Conservation (phyloP, 2,797 vertebrate species). For the Pelobates cultripes region DNA sequence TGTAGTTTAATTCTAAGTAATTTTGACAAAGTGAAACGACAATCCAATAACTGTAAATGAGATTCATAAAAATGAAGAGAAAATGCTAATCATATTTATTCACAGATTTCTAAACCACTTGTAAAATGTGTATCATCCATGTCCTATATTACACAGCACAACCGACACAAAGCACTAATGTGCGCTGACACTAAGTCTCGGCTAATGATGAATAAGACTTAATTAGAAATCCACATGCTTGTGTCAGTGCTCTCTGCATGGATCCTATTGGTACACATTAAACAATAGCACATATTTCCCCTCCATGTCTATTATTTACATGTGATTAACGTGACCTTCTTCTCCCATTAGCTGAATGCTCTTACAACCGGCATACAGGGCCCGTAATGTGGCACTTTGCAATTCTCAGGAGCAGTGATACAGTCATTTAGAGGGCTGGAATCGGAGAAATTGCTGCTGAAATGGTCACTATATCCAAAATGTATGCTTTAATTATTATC, state of each 20-base stretch:
- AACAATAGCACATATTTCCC: conserved; percentile 67
- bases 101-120: too few relatives aligned
- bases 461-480: too few relatives aligned
- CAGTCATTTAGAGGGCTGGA: too few relatives aligned
- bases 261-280: conserved; percentile 29
- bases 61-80: too few relatives aligned
- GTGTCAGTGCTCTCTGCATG: conserved; percentile 38
- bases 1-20: too few relatives aligned
- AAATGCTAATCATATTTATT: too few relatives aligned
- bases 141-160: too few relatives aligned
- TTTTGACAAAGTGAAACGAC: too few relatives aligned
- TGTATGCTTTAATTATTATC: too few relatives aligned
- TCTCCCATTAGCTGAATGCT: conserved; percentile 80
- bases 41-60: too few relatives aligned
- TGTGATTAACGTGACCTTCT: conserved; percentile 81
- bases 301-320: conserved; percentile 84
- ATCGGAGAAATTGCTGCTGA: too few relatives aligned
- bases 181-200: conserved; percentile 8
- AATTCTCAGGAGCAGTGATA: conserved; percentile 53
- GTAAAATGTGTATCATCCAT: too few relatives aligned
- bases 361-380: conserved; percentile 75
- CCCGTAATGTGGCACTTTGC: conserved; percentile 75
- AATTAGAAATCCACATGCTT: conserved; percentile 37
- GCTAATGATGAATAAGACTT: conserved; percentile 40
- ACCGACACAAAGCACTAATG: background rate